Evolutionary conservation across 2,888 invertebrate genomes (phyloP).

Genomic region (Labia minor): DNA sequence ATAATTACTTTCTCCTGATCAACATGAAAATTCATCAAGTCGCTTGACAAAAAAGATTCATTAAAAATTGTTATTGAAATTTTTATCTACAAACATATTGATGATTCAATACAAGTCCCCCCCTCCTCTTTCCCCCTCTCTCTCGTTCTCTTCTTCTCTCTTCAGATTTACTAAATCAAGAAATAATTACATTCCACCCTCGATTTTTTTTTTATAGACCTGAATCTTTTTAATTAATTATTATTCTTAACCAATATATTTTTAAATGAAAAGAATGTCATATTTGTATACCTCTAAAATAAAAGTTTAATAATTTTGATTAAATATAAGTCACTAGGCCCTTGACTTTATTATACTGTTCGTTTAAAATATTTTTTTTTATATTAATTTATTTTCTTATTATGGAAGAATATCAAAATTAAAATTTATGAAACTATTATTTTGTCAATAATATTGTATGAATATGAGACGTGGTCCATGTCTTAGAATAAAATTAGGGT

Average conservation of each 20-base stretch:
- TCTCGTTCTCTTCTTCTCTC: too few relatives aligned
- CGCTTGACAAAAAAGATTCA: neutral
- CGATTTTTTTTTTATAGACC: neutral
- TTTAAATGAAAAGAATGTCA: neutral
- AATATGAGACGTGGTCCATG: too few relatives aligned
- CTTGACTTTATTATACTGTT: neutral
- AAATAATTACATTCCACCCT: neutral
- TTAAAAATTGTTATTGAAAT: conserved; percentile 4
- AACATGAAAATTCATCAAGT: neutral
- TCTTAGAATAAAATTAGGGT: too few relatives aligned
- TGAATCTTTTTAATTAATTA: neutral
- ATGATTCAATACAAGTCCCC: neutral
- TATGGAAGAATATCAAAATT: too few relatives aligned
- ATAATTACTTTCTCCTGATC: conserved; percentile 8
- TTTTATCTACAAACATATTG: conserved; percentile 4
- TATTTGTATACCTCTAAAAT: neutral
- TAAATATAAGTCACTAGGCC: too few relatives aligned
- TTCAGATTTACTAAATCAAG: neutral
- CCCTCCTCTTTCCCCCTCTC: neutral
- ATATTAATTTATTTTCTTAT: too few relatives aligned
- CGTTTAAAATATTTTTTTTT: neutral
- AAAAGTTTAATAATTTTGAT: too few relatives aligned
- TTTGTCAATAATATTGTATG: too few relatives aligned
- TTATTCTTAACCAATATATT: too few relatives aligned
- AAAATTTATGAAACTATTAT: too few relatives aligned